Evolutionary conservation across 2,797 vertebrate genomes (phyloP).

Genomic region (Falco novaeseelandiae): DNA sequence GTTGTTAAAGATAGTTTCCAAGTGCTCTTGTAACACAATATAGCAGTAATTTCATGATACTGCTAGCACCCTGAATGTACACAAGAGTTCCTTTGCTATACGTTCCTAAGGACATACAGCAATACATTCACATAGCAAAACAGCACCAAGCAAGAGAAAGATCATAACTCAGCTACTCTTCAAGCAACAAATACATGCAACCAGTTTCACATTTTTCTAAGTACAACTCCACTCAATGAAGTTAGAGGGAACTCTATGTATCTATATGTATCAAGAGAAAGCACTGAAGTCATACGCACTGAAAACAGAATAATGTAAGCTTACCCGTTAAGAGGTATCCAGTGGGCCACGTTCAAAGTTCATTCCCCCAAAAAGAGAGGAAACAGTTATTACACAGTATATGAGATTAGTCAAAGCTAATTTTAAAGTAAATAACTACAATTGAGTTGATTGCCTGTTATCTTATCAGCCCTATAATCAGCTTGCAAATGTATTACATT

Average conservation of each 20-base stretch:
- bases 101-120: background rate
- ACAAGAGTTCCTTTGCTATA: background rate
- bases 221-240: background rate
- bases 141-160: background rate
- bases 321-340: slow-evolving; percentile 30
- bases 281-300: background rate
- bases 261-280: background rate
- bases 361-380: slow-evolving; percentile 19
- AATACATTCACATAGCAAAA: background rate
- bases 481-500: background rate
- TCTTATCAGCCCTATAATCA: background rate
- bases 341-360: background rate
- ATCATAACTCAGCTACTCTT: background rate
- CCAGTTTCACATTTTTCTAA: background rate
- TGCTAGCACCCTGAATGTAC: background rate
- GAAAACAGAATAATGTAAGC: background rate
- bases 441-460: background rate
- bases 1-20: background rate
- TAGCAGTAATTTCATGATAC: background rate
- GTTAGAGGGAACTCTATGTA: background rate
- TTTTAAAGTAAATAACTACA: background rate
- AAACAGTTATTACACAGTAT: slow-evolving; percentile 1
- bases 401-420: background rate
- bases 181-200: background rate
- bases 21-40: background rate